Evolutionary conservation across 2,797 vertebrate genomes (phyloP).

Genomic region (Pseudotriccus pelzelni): DNA sequence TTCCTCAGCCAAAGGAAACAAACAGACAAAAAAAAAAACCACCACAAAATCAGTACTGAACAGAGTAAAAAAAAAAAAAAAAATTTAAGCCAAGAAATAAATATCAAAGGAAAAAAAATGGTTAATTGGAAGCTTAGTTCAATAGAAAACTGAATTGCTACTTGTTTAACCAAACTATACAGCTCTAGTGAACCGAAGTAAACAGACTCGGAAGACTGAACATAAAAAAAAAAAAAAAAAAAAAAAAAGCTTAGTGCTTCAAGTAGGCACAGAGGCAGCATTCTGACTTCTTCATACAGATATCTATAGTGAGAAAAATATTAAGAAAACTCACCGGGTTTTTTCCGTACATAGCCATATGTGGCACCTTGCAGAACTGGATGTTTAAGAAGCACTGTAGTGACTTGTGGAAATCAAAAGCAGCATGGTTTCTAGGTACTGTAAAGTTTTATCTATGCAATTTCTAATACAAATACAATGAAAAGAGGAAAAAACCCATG

Average conservation of each 20-base stretch:
- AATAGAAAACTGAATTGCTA: slow-evolving; percentile 75
- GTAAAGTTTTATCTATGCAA: background rate
- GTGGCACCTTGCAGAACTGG: background rate
- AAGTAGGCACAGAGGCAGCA: background rate
- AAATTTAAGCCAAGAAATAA: slow-evolving; percentile 84
- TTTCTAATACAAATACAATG: background rate
- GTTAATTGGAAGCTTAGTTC: slow-evolving; percentile 80
- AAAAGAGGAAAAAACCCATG: background rate
- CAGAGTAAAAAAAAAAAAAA: slow-evolving; percentile 45
- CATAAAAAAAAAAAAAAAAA: no score
- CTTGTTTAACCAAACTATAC: slow-evolving; percentile 77
- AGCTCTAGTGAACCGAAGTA: slow-evolving; percentile 75
- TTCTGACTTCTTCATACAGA: background rate
- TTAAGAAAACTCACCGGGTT: background rate
- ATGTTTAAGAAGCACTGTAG: background rate
- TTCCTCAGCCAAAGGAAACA: slow-evolving; percentile 55
- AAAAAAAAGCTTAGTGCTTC: background rate
- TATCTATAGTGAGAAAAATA: background rate
- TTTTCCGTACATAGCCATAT: background rate
- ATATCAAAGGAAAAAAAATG: slow-evolving; percentile 72
- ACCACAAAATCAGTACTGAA: slow-evolving; percentile 47
- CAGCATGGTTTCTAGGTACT: background rate
- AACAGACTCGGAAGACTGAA: no score
- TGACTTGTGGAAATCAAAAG: background rate
- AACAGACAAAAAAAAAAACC: no score